Percentiles rank a stretch among this genome's conserved stretches.
These are phyloP conservation scores for Hyperoplus lanceolatus DNA, from an alignment of 2,797 vertebrate genomes.

Conservation along the genomic window DNA sequence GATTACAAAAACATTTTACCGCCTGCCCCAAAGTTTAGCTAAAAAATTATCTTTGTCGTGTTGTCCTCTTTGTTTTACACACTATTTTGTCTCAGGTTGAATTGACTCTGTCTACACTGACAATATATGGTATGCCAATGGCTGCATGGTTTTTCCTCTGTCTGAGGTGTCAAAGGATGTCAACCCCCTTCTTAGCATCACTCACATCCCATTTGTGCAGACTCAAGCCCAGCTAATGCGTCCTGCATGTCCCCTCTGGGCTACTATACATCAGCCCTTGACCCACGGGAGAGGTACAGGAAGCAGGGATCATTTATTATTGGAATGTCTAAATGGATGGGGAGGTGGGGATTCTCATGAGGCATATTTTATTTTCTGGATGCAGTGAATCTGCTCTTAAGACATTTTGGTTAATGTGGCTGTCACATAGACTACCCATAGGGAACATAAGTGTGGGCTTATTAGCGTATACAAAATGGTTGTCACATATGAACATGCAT, in stretches of 20 bases:
- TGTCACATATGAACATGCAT: neutral
- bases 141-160: conserved; percentile 56
- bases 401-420: conserved; percentile 70
- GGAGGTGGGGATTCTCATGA: conserved; percentile 60
- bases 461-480: conserved; percentile 2
- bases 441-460: neutral
- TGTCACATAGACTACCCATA: conserved; percentile 53
- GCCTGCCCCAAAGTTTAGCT: conserved; percentile 67
- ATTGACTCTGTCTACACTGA: conserved; percentile 37
- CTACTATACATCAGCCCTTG: conserved; percentile 80
- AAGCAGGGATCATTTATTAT: conserved; percentile 82
- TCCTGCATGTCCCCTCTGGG: conserved; percentile 75
- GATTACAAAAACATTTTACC: conserved; percentile 83
- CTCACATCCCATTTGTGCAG: conserved; percentile 74
- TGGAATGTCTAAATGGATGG: conserved; percentile 75
- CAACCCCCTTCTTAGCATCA: conserved; percentile 60
- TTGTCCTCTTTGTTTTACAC: conserved; percentile 24
- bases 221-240: conserved; percentile 63
- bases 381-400: conserved; percentile 68
- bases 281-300: conserved; percentile 71
- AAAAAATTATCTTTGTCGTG: conserved; percentile 60
- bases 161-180: conserved; percentile 71
- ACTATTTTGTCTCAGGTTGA: conserved; percentile 43
- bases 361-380: conserved; percentile 58
- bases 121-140: conserved; percentile 46